A percentile compares a stretch with the other conserved stretches of the same genome.
These are phyloP conservation scores for Brachionus koreanus DNA, from an alignment of 1,140 invertebrate species.

Conservation along the genomic window DNA sequence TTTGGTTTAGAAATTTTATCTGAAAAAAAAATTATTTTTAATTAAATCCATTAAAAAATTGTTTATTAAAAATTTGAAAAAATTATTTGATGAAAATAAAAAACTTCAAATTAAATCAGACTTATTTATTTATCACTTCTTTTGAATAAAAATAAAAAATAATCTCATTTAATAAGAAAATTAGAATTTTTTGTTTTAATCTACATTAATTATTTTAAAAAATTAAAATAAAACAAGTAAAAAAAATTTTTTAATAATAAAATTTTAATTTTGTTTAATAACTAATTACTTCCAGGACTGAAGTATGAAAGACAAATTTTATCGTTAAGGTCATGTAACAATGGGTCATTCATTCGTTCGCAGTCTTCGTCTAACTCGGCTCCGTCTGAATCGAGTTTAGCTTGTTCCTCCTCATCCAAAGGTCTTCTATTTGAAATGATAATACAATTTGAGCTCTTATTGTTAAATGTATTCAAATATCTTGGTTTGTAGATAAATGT, in stretches of 20 bases:
- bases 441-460: constrained; percentile 25
- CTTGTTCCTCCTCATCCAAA: constrained; percentile 8
- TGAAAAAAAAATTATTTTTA: too few species aligned
- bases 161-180: not conserved
- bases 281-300: constrained; percentile 21
- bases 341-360: not conserved
- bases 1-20: too few species aligned
- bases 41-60: too few species aligned
- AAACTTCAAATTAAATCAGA: not conserved
- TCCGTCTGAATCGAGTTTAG: not conserved
- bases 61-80: too few species aligned
- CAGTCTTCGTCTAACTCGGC: not conserved
- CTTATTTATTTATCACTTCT: not conserved
- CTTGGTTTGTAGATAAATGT: constrained; percentile 39
- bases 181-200: not conserved
- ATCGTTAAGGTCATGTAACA: constrained; percentile 32
- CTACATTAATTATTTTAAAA: not conserved
- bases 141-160: not conserved
- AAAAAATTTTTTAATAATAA: not conserved
- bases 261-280: not conserved
- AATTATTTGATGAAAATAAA: too few species aligned
- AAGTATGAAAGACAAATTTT: constrained; percentile 42
- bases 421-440: constrained; percentile 42
- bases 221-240: not conserved
- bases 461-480: constrained; percentile 34